Conservation (phyloP, 2,797 vertebrate genomes). For the Diglossa cyanea region DNA sequence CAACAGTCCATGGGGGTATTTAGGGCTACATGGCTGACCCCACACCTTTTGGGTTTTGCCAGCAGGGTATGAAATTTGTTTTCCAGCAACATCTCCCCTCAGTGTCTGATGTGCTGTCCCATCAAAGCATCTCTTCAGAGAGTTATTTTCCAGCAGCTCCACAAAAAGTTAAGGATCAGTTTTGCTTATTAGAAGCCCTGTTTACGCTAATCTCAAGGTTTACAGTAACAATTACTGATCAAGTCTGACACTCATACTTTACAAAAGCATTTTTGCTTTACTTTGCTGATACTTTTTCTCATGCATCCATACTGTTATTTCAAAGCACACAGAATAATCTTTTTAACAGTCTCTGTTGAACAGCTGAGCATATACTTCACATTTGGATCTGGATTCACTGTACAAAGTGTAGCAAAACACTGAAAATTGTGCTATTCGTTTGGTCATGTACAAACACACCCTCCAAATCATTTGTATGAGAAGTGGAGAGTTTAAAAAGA, state of each 20-base stretch:
- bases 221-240: not conserved
- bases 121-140: not conserved
- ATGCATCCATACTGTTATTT: not conserved
- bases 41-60: not conserved
- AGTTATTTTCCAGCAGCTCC: not conserved
- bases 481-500: not conserved
- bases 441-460: not conserved
- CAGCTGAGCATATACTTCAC: not conserved
- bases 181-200: not conserved
- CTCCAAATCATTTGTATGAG: not conserved
- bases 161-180: not conserved
- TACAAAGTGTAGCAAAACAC: not conserved
- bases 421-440: not conserved
- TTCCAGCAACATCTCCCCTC: not conserved
- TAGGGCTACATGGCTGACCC: not conserved
- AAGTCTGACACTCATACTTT: not conserved
- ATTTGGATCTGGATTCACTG: not conserved
- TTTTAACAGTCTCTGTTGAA: slow-evolving; percentile 3
- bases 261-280: not conserved
- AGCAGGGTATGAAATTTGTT: not conserved
- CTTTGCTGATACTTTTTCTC: not conserved
- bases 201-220: not conserved
- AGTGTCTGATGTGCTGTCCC: not conserved
- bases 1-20: not conserved
- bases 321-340: not conserved